These are phyloP conservation scores for Gallinago jamesoni DNA, from an alignment of 2,113 vertebrate genomes.

Conservation along the genomic window DNA sequence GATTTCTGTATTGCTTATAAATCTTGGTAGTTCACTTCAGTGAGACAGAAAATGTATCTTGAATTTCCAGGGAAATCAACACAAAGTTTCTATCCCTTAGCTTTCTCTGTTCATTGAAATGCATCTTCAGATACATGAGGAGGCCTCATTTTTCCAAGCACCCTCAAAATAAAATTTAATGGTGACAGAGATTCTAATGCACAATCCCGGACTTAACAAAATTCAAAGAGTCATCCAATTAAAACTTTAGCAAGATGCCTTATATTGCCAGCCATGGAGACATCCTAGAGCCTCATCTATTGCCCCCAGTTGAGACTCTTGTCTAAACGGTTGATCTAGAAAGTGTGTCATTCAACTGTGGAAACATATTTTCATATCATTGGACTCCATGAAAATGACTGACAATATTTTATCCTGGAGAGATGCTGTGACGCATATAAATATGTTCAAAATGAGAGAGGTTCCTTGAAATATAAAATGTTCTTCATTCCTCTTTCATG, in stretches of 20 bases:
- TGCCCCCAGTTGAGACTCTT: not conserved
- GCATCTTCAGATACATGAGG: not conserved
- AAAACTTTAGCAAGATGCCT: not conserved
- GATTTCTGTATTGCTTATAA: not conserved
- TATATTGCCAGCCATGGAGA: not conserved
- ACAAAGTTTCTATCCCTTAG: not conserved
- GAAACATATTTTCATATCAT: not conserved
- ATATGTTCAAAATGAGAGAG: not conserved
- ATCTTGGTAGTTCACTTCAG: not conserved
- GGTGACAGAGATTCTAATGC: not conserved
- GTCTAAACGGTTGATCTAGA: not conserved
- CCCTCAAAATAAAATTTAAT: not conserved
- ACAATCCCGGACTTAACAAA: not conserved
- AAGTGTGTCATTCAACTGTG: not conserved
- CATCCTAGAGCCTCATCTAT: not conserved
- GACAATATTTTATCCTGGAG: not conserved
- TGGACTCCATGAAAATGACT: not conserved
- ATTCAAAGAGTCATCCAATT: not conserved
- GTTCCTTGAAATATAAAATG: not conserved
- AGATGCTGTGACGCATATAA: not conserved
- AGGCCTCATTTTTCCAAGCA: not conserved
- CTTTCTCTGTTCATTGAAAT: not conserved
- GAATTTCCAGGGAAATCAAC: not conserved
- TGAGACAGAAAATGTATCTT: not conserved
- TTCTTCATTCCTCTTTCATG: not conserved